phyloP scores from a whole-genome alignment of 2,888 invertebrate species.

The Alitta virens region DNA sequence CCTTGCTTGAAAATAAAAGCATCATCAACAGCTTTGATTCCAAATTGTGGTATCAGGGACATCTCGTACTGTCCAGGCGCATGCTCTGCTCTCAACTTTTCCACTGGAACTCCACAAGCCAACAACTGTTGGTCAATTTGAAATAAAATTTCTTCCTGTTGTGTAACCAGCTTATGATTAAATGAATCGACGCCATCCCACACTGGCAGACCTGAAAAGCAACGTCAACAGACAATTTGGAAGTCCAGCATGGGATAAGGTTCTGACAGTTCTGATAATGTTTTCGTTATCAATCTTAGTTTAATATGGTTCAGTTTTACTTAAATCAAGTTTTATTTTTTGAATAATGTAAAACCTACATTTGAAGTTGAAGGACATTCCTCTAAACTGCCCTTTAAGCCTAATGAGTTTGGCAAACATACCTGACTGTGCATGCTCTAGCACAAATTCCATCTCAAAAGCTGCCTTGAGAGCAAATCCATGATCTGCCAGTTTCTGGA shows the following conservation, averaged over 20 bases:
- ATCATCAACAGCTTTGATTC: constrained; percentile 23
- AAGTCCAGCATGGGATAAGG: too few relatives aligned
- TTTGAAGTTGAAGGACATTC: too few relatives aligned
- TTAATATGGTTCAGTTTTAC: too few relatives aligned
- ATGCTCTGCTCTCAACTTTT: constrained; percentile 19
- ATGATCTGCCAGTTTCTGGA: neutral
- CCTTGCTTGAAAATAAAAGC: constrained; percentile 24
- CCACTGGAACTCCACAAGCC: constrained; percentile 16
- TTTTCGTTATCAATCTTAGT: too few relatives aligned
- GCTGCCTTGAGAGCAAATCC: neutral
- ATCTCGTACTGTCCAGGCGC: constrained; percentile 28
- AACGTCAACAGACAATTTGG: too few relatives aligned
- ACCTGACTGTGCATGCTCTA: too few relatives aligned
- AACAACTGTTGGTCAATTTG: constrained; percentile 13
- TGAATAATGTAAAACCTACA: too few relatives aligned
- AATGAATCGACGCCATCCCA: neutral
- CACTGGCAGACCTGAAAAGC: neutral
- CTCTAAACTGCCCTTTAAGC: too few relatives aligned
- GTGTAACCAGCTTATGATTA: neutral
- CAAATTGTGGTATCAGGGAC: constrained; percentile 16
- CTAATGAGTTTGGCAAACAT: too few relatives aligned
- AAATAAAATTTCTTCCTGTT: constrained; percentile 15
- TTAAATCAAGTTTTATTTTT: too few relatives aligned
- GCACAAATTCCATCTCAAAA: neutral
- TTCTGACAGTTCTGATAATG: too few relatives aligned